Percentiles rank a stretch among this genome's conserved stretches.
phyloP scores from a whole-genome alignment of 2,888 invertebrate genomes.

The Chromoteleia sp. region DNA sequence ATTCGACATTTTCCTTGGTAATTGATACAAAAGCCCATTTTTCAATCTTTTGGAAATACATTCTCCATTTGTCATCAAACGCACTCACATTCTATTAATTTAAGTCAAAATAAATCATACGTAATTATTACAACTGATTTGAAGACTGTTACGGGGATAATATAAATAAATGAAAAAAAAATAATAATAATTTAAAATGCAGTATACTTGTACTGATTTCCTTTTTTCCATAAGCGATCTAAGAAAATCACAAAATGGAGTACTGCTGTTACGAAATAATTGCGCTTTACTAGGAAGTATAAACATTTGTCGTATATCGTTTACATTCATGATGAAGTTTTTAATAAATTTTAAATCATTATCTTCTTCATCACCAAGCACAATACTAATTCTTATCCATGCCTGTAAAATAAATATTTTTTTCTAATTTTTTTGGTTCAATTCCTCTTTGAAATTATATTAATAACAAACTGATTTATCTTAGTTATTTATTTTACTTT shows the following conservation, averaged over 20 bases:
- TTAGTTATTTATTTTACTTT: no score
- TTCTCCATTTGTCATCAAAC: slow-evolving; percentile 76
- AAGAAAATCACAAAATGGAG: slow-evolving; percentile 78
- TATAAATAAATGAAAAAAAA: slow-evolving; percentile 7
- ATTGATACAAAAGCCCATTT: slow-evolving; percentile 80
- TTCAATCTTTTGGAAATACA: slow-evolving; percentile 80
- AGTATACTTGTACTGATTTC: slow-evolving; percentile 74
- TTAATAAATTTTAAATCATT: slow-evolving; percentile 75
- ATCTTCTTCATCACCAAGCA: slow-evolving; percentile 73
- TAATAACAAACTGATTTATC: no score
- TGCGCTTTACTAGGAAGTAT: slow-evolving; percentile 71
- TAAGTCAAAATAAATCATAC: slow-evolving; percentile 29
- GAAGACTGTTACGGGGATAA: neutral
- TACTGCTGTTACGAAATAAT: slow-evolving; percentile 75
- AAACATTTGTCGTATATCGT: slow-evolving; percentile 78
- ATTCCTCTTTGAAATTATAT: no score
- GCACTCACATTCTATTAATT: slow-evolving; percentile 73
- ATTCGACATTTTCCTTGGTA: slow-evolving; percentile 79
- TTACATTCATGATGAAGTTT: slow-evolving; percentile 74
- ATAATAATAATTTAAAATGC: neutral
- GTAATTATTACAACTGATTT: neutral
- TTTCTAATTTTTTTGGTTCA: no score
- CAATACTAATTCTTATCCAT: slow-evolving; percentile 81
- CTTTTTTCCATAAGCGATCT: slow-evolving; percentile 75
- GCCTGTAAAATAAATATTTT: slow-evolving; percentile 78